phyloP scores from a whole-genome alignment of 2,113 vertebrate species.

The Tricholaema leucomelas region DNA sequence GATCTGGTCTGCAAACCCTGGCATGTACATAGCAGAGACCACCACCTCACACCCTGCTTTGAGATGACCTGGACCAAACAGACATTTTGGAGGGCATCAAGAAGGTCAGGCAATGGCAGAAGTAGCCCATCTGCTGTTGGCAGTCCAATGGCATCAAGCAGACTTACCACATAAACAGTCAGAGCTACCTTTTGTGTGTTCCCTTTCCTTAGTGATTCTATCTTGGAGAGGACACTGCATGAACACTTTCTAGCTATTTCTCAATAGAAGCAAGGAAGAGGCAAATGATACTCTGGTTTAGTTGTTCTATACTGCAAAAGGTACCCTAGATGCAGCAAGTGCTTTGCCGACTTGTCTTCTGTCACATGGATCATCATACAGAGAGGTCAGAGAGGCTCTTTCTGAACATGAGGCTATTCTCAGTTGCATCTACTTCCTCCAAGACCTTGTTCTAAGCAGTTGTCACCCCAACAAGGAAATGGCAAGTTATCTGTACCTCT shows the following conservation, averaged over 20 bases:
- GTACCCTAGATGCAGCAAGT: neutral
- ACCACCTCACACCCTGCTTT: neutral
- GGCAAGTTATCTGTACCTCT: neutral
- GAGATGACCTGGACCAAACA: neutral
- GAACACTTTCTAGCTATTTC: neutral
- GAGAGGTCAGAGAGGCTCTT: neutral
- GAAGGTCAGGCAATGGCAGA: neutral
- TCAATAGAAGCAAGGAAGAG: neutral
- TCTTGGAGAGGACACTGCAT: neutral
- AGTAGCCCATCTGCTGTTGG: neutral
- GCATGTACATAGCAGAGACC: neutral
- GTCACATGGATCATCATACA: neutral
- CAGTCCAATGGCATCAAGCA: neutral
- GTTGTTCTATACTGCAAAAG: neutral
- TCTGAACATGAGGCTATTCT: neutral
- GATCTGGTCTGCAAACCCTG: neutral
- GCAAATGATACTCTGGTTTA: neutral
- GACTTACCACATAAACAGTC: neutral
- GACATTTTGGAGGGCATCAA: neutral
- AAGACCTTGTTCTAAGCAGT: neutral
- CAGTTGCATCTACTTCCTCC: neutral
- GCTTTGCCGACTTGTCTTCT: rapidly evolving
- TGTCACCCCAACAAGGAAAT: neutral
- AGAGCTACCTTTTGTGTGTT: neutral
- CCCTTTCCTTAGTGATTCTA: neutral